Base-by-base conservation (phyloP, 2,797 vertebrate species). In the Rachycentron canadum region DNA sequence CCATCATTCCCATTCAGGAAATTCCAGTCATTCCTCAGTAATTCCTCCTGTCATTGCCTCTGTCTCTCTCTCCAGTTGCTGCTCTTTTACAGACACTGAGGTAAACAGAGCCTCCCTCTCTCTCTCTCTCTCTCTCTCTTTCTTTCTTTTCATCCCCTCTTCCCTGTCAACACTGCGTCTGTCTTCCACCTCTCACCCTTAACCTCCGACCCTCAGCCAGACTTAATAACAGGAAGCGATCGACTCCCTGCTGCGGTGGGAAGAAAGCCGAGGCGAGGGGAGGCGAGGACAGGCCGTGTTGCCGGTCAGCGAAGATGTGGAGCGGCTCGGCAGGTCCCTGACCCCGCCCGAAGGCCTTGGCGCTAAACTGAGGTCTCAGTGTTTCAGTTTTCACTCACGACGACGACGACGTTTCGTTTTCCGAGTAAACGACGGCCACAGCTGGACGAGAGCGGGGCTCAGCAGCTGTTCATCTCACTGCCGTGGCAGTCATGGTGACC, bases 21-120 rank as follows among this genome's bases (percentile, higher is more conserved):
- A 94, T 95, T 89, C 92, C 91, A 57, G 9, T 60, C 86, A 92
- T 94, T 93, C 90, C 79, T 67, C 41, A 25, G 68, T 92, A 86
- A 93, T 89, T 89, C 85, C 76, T 84, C 21, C 69, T 72, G 81
- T 88, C 86, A 14, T 52, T 77, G 81, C 32, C 28, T 17, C 25
- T 1, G 11, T 43, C 52, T 60, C 32, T 77, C 41, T 41, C 12
- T 74, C 52, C 79, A 69, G 32, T 53, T 61, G n/a, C 40, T 32
- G 26, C 38, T 50, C 55, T 45, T 21, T 23, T 21, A 49, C 74
- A 25, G 40, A 56, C 49, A 41, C 57, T 3, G 11, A 64, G n/a
- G 26, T 62, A 45, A 70, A 50, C 7, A 40, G 26, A 52, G 26
- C 41, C 41, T 19, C 17, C 2, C 16, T n/a, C 34, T 60, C 57